Conservation (phyloP, 2,113 vertebrate genomes). For the Vireo altiloquus region DNA sequence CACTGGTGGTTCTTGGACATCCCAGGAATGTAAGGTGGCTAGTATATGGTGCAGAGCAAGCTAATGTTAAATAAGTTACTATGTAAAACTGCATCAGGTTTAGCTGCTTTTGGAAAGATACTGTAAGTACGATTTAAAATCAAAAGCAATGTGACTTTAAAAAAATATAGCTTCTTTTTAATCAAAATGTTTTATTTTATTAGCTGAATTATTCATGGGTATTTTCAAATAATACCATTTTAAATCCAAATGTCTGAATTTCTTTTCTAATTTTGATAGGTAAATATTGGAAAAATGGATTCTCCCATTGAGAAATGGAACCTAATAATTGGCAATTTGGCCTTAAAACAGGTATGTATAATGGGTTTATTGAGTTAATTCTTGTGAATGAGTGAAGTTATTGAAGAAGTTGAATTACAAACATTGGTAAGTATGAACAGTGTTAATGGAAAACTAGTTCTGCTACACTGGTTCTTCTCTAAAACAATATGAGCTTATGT, state of each 20-base stretch:
- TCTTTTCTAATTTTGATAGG: constrained; percentile 71
- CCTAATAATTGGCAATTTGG: constrained; percentile 94
- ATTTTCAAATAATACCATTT: neutral
- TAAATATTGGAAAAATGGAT: constrained; percentile 98
- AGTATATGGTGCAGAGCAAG: neutral
- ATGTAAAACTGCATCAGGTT: neutral
- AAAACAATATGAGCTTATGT: neutral
- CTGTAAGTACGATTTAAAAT: neutral
- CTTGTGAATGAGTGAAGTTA: neutral
- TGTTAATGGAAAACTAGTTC: neutral
- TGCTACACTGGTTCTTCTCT: neutral
- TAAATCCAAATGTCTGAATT: neutral
- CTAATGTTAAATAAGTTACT: neutral
- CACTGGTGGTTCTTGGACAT: neutral
- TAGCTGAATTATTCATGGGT: neutral
- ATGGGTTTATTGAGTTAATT: neutral
- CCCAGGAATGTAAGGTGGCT: neutral
- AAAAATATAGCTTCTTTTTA: neutral
- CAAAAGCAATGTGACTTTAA: neutral
- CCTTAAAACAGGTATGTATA: constrained; percentile 89
- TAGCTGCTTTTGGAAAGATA: neutral
- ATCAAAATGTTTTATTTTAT: neutral
- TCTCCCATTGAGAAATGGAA: constrained; percentile 98
- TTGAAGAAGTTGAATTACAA: neutral
- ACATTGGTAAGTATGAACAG: neutral